These are phyloP conservation scores for Whitmania pigra DNA, from an alignment of 1,140 invertebrate species.

Conservation along the genomic window DNA sequence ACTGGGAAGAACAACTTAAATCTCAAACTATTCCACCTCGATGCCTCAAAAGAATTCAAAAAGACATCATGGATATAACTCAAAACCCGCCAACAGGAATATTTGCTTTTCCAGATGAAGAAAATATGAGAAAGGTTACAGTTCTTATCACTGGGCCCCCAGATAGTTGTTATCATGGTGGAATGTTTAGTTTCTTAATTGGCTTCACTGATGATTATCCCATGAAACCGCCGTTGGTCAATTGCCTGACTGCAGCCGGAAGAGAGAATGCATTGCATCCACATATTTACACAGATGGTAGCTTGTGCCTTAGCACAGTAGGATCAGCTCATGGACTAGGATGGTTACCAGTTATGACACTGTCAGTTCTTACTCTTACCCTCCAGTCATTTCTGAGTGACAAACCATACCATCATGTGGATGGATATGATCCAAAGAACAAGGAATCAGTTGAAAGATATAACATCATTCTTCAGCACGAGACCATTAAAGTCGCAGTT, in stretches of 20 bases:
- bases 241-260: constrained; percentile 51
- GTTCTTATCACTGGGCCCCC: constrained; percentile 53
- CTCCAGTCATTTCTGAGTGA: constrained; percentile 52
- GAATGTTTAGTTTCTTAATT: constrained; percentile 52
- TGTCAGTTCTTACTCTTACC: constrained; percentile 50
- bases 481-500: constrained; percentile 49
- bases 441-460: constrained; percentile 45
- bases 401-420: constrained; percentile 53
- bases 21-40: too few relatives aligned
- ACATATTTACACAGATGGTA: constrained; percentile 53
- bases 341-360: constrained; percentile 50
- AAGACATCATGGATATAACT: constrained; percentile 48
- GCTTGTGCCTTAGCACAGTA: constrained; percentile 54
- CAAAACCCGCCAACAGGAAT: constrained; percentile 50
- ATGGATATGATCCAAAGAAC: constrained; percentile 45
- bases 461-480: constrained; percentile 49
- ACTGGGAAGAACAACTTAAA: too few relatives aligned
- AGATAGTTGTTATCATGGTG: constrained; percentile 56
- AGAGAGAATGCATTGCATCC: constrained; percentile 53
- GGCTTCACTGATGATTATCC: constrained; percentile 49
- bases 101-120: constrained; percentile 48
- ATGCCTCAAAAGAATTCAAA: too few relatives aligned
- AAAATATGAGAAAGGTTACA: constrained; percentile 47
- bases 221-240: constrained; percentile 46
- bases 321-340: constrained; percentile 52